Evolutionary conservation across 2,113 vertebrate species (phyloP).

Genomic region (Vulpes vulpes): DNA sequence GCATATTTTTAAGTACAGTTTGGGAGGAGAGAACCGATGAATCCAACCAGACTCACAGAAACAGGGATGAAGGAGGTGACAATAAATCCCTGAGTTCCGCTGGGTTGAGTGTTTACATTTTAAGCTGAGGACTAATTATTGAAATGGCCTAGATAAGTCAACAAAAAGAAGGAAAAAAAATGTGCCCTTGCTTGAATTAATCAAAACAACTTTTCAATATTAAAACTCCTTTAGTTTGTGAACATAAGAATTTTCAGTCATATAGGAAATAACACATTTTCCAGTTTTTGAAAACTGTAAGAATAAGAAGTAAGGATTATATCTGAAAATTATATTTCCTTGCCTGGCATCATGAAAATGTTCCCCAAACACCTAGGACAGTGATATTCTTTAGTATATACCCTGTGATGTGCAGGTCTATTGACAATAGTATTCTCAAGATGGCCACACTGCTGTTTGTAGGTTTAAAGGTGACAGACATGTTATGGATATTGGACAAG

Average conservation of each 20-base stretch:
- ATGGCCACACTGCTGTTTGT: neutral
- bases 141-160: neutral
- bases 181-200: neutral
- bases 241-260: neutral
- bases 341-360: neutral
- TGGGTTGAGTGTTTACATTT: neutral
- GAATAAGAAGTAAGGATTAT: constrained; percentile 12
- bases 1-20: constrained; percentile 21
- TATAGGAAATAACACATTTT: neutral
- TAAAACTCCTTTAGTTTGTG: constrained; percentile 38
- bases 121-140: neutral
- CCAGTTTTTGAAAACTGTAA: neutral
- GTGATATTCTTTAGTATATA: neutral
- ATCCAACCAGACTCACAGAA: neutral
- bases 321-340: constrained; percentile 45
- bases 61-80: neutral
- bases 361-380: neutral
- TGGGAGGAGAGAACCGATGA: neutral
- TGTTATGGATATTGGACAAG: constrained; percentile 10
- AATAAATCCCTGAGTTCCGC: neutral
- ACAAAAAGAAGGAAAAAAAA: neutral
- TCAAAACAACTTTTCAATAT: constrained; percentile 20
- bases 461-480: constrained; percentile 24
- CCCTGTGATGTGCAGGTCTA: neutral
- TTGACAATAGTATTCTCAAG: neutral